Base-by-base conservation (phyloP, 2,888 invertebrate genomes). In the Osmoderma eremita region DNA sequence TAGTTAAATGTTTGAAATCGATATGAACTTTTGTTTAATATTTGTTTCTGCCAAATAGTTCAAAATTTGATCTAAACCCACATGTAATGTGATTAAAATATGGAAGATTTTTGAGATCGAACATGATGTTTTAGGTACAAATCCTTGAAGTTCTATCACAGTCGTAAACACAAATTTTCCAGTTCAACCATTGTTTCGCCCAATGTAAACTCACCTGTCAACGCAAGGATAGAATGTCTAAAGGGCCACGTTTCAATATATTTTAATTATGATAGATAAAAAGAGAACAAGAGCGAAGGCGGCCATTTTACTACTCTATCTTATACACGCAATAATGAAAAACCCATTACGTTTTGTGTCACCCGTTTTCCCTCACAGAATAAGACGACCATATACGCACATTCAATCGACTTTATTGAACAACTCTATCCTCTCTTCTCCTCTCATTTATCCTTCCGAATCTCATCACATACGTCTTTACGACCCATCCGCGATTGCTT, bases 381-480 rank as follows among this genome's bases (percentile, higher is more conserved):
- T 58, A 58, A 56, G 56, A 39, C 56, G 56, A 12, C 58, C 42
- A 58, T 53, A 53, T 53, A 53, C 53, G 36, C 58, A 58, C 58
- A 58, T 58, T 58, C 58, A 58, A 58, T 58, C 58, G 58, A 58
- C 58, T 58, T 58, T 58, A 58, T 58, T 58, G 58, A 58, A 58
- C 58, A 58, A 58, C 58, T 58, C 58, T 58, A 58, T 58, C 58
- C 58, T 58, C 58, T 45, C 58, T 58, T 30, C 58, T 58, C 58
- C 58, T 58, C 45, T 58, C 58, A 58, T 58, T 58, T 45, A 58
- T 58, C 58, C 58, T 58, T 58, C 58, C 58, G 58, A 58, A 58
- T 58, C 58, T 58, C 58, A 58, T 58, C 58, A 58, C 58, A 58
- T 58, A 58, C 58, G 58, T 58, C 58, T 58, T 58, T 58, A 58